Conservation (phyloP, 2,888 invertebrate species). For the Polyommatus iphigenia region DNA sequence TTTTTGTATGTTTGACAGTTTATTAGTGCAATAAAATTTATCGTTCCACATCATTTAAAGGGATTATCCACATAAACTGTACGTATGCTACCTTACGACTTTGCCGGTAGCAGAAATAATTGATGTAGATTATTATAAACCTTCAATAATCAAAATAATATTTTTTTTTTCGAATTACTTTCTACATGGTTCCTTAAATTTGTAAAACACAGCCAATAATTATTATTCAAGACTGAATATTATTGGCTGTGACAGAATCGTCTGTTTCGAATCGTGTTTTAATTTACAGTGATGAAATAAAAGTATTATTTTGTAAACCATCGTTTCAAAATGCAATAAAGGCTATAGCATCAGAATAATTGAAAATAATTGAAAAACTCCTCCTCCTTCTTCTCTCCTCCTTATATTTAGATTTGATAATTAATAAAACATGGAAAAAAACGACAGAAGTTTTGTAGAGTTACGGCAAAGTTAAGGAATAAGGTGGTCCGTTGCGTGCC, state of each 20-base stretch:
- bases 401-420: constrained; percentile 33
- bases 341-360: too few species aligned
- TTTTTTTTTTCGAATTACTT: neutral
- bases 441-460: constrained; percentile 41
- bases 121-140: neutral
- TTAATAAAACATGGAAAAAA: constrained; percentile 51
- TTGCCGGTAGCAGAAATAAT: neutral
- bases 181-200: too few species aligned
- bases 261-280: too few species aligned
- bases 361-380: neutral
- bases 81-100: neutral
- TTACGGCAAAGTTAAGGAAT: neutral
- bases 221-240: too few species aligned
- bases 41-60: neutral
- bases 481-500: constrained; percentile 23
- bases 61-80: neutral
- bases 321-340: neutral
- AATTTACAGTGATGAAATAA: too few species aligned
- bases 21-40: constrained; percentile 19
- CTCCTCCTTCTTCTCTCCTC: constrained; percentile 55
- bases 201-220: too few species aligned
- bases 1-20: constrained; percentile 23
- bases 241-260: too few species aligned
- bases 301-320: neutral
- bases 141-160: neutral